phyloP scores from a whole-genome alignment of 2,113 vertebrate genomes.

The Thunnus maccoyii region DNA sequence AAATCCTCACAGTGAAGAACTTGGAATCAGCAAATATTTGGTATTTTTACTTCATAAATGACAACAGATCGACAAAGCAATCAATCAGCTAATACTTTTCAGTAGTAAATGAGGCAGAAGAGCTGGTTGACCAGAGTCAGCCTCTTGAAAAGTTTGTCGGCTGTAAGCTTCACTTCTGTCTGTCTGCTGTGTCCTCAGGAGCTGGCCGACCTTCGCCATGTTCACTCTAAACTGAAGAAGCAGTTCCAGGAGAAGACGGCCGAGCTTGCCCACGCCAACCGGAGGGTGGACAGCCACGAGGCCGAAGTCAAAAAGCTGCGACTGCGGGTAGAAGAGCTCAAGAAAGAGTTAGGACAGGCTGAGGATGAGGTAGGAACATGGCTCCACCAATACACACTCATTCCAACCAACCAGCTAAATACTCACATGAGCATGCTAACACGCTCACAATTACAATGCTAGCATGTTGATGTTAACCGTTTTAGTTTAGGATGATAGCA shows the following conservation, averaged over 20 bases:
- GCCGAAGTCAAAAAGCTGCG: slow-evolving; percentile 95
- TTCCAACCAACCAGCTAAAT: no score
- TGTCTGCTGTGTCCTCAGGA: slow-evolving; percentile 83
- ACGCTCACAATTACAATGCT: no score
- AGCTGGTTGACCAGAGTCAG: neutral
- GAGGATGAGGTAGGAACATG: slow-evolving; percentile 90
- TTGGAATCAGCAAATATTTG: no score
- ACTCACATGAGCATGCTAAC: no score
- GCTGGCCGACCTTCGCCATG: slow-evolving; percentile 93
- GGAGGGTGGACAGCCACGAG: slow-evolving; percentile 94
- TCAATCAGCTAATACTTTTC: neutral
- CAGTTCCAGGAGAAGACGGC: slow-evolving; percentile 95
- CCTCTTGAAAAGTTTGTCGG: neutral
- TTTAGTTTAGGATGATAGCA: no score
- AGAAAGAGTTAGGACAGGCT: slow-evolving; percentile 96
- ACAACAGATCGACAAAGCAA: neutral
- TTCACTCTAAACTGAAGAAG: slow-evolving; percentile 96
- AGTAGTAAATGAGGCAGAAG: neutral
- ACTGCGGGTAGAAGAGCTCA: slow-evolving; percentile 95
- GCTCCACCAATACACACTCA: no score
- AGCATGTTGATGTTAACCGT: no score
- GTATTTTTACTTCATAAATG: neutral
- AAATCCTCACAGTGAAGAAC: no score
- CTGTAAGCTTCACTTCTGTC: neutral
- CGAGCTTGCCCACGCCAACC: slow-evolving; percentile 91